phyloP scores from a whole-genome alignment of 1,140 invertebrate species.

The Solenopsis fugax region DNA sequence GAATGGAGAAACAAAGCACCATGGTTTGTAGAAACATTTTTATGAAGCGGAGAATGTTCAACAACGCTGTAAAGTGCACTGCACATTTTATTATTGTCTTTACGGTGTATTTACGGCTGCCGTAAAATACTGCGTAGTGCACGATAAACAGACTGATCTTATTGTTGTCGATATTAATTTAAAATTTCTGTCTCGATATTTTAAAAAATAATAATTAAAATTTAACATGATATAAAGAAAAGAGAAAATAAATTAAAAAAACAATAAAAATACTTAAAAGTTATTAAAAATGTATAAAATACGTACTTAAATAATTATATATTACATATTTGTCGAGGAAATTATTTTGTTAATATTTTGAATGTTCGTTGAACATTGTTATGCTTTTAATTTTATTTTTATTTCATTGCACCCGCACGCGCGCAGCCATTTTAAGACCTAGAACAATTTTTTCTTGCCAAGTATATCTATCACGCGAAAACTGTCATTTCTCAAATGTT shows the following conservation, averaged over 20 bases:
- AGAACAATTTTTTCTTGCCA: conserved; percentile 23
- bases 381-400: not conserved
- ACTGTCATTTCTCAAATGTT: conserved; percentile 34
- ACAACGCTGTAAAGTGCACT: conserved; percentile 4
- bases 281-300: not conserved
- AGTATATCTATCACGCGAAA: conserved; percentile 15
- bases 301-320: not conserved
- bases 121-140: not conserved
- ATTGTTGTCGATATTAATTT: not conserved
- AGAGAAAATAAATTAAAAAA: not conserved
- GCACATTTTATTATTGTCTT: conserved; percentile 24
- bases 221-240: not conserved
- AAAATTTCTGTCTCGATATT: not conserved
- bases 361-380: not conserved
- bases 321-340: not conserved
- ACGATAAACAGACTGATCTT: not conserved
- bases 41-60: not conserved
- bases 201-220: not conserved
- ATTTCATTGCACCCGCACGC: not conserved
- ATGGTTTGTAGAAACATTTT: conserved; percentile 12
- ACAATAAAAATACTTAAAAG: not conserved
- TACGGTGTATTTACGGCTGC: conserved; percentile 1
- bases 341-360: not conserved
- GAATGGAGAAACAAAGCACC: not conserved
- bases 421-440: not conserved